Evolutionary conservation across 2,888 invertebrate species (phyloP).

Genomic region (Globia sparganii): DNA sequence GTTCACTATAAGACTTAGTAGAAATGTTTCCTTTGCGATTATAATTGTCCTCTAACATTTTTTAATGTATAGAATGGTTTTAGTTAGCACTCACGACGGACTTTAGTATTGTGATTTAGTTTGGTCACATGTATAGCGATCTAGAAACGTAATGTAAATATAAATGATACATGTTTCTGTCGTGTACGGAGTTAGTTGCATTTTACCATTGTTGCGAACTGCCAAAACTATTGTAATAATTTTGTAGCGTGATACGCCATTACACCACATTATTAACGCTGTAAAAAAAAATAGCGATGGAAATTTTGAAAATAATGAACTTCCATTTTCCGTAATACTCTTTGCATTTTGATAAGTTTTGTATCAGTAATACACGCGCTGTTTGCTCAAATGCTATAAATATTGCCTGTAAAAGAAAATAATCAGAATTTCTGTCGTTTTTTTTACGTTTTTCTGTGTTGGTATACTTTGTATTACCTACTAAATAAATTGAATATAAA

Average conservation of each 20-base stretch:
- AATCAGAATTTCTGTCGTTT: constrained; percentile 30
- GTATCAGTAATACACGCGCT: constrained; percentile 4
- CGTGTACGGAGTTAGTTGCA: constrained; percentile 85
- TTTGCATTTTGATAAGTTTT: constrained; percentile 34
- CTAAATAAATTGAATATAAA: constrained; percentile 20
- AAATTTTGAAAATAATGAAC: constrained; percentile 15
- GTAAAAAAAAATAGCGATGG: constrained; percentile 16
- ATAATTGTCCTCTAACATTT: constrained; percentile 67
- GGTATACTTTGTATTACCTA: constrained; percentile 2
- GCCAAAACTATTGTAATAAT: constrained; percentile 89
- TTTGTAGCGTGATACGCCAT: constrained; percentile 79
- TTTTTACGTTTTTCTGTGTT: constrained; percentile 38
- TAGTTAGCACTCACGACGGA: constrained; percentile 74
- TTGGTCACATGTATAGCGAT: constrained; percentile 69
- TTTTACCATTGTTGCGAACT: constrained; percentile 90
- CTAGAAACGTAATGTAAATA: constrained; percentile 84
- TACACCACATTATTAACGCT: constrained; percentile 66
- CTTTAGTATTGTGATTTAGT: constrained; percentile 76
- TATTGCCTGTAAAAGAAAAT: neutral
- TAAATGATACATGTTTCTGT: constrained; percentile 83
- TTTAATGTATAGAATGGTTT: constrained; percentile 77
- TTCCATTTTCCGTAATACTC: constrained; percentile 17
- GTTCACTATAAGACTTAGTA: constrained; percentile 78
- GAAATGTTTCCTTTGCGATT: constrained; percentile 75
- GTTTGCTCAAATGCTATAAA: constrained; percentile 55